Evolutionary conservation across 2,113 vertebrate genomes (phyloP).

Genomic region (Rallus limicola): DNA sequence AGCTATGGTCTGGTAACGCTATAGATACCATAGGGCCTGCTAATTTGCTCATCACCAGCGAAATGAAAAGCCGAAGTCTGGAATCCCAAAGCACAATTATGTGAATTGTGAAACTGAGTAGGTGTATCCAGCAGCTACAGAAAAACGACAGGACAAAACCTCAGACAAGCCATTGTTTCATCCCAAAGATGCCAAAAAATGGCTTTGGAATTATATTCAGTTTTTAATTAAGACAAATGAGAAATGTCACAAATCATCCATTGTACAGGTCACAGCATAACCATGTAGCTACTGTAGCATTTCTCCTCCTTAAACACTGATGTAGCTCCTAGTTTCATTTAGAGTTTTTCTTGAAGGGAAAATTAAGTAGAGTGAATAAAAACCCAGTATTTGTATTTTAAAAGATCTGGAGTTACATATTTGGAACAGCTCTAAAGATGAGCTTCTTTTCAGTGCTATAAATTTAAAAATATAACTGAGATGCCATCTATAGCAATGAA

Average conservation of each 20-base stretch:
- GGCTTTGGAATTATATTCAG: neutral
- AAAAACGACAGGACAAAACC: slow-evolving; percentile 2
- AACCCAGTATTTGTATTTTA: neutral
- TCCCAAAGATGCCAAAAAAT: neutral
- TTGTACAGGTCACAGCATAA: neutral
- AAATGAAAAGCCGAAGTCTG: neutral
- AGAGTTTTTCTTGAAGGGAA: neutral
- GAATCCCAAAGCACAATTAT: neutral
- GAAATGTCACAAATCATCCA: neutral
- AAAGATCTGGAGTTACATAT: neutral
- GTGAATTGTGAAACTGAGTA: neutral
- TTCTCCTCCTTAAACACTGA: neutral
- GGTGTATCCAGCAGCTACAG: neutral
- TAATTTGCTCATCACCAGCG: neutral
- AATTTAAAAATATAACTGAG: neutral
- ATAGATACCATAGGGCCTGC: neutral
- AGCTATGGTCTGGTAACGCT: neutral
- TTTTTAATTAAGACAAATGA: slow-evolving; percentile 33
- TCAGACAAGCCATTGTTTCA: neutral
- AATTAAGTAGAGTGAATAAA: neutral
- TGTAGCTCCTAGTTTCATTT: neutral
- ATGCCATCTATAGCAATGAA: neutral
- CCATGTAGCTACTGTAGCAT: neutral
- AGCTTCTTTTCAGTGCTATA: neutral
- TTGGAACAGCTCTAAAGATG: neutral